A percentile compares a stretch with the other conserved stretches of the same genome.
These are phyloP conservation scores for Takifugu ocellatus DNA, from an alignment of 2,797 vertebrate genomes.

Conservation along the genomic window DNA sequence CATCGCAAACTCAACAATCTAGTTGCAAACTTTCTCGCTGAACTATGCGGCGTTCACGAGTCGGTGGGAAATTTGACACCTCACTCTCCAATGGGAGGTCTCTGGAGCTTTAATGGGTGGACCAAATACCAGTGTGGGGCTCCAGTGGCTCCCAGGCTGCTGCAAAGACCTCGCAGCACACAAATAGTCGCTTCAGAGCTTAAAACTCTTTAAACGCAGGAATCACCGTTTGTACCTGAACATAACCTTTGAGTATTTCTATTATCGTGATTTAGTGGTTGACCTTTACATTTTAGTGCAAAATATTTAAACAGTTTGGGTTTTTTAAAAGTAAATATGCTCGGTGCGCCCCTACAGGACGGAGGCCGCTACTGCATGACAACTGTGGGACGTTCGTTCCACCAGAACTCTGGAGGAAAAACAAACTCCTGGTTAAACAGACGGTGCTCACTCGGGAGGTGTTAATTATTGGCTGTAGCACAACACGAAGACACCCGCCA, in stretches of 20 bases:
- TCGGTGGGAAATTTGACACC: constrained; percentile 49
- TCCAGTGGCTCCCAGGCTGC: constrained; percentile 49
- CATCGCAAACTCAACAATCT: not conserved
- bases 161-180: constrained; percentile 4
- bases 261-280: no score
- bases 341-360: no score
- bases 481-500: no score
- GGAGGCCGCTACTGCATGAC: no score
- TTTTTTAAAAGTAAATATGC: no score
- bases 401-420: no score
- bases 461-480: no score
- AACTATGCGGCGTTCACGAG: constrained; percentile 34
- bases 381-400: no score
- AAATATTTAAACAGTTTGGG: not conserved
- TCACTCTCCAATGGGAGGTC: constrained; percentile 40
- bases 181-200: not conserved
- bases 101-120: constrained; percentile 18
- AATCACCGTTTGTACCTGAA: no score
- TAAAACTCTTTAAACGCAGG: not conserved
- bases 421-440: no score
- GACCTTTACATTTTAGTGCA: not conserved
- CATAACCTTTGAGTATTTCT: no score
- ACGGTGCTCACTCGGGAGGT: no score
- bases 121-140: constrained; percentile 17
- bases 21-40: not conserved